Conservation (phyloP, 1,140 invertebrate species). For the Maconellicoccus hirsutus region DNA sequence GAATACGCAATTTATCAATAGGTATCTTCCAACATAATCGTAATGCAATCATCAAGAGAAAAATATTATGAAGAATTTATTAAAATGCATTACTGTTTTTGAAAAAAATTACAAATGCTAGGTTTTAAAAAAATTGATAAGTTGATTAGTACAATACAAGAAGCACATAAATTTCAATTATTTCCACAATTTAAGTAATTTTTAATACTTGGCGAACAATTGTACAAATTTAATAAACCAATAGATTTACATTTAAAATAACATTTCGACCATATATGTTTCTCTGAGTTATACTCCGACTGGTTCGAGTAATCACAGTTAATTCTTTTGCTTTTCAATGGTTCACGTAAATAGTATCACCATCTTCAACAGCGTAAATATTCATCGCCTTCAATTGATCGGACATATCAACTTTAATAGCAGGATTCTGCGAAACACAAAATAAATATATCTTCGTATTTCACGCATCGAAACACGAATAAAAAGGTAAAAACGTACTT, state of each 20-base stretch:
- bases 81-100: background rate
- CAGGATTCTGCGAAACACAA: background rate
- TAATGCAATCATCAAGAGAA: too few relatives aligned
- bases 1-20: too few relatives aligned
- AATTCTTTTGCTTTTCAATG: background rate
- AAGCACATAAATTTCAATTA: background rate
- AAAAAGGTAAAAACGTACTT: background rate
- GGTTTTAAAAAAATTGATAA: background rate
- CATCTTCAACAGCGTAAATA: constrained; percentile 17
- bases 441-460: background rate
- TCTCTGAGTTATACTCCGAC: background rate
- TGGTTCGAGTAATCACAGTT: background rate
- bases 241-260: background rate
- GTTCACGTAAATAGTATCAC: constrained; percentile 4
- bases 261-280: background rate
- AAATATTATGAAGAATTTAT: too few relatives aligned
- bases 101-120: background rate
- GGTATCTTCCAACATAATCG: too few relatives aligned
- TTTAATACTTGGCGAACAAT: background rate
- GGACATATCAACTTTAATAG: constrained; percentile 15
- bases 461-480: background rate
- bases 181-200: background rate
- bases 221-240: background rate
- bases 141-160: background rate
- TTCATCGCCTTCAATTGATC: constrained; percentile 16